Conservation (phyloP, 1,140 invertebrate species). For the Drosophila subobscura region DNA sequence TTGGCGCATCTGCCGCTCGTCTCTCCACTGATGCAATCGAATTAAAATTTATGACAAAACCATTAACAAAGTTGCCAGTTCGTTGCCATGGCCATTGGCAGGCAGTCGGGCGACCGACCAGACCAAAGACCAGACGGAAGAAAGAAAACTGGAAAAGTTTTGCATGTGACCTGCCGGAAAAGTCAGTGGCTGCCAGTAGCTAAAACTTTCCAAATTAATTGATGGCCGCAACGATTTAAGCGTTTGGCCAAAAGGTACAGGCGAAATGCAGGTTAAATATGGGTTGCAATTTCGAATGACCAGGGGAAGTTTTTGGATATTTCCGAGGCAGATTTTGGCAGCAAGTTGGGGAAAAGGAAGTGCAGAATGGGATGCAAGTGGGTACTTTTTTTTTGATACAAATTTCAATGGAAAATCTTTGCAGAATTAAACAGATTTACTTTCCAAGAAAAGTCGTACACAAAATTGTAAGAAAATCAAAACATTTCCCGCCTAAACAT, state of each 20-base stretch:
- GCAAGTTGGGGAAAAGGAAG: too few relatives aligned
- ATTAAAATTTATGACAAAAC: constrained; percentile 83
- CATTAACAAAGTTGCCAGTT: constrained; percentile 74
- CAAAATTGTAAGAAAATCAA: too few relatives aligned
- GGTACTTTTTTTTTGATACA: too few relatives aligned
- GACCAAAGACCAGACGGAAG: too few relatives aligned
- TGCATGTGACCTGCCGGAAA: constrained; percentile 7
- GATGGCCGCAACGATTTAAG: constrained; percentile 58
- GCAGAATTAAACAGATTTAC: too few relatives aligned
- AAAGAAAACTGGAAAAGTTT: constrained; percentile 60
- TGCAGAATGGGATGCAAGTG: too few relatives aligned
- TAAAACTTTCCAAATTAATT: constrained; percentile 65
- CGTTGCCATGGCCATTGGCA: constrained; percentile 31
- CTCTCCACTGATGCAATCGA: constrained; percentile 71
- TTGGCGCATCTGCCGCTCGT: constrained; percentile 10
- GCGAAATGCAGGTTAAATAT: neutral
- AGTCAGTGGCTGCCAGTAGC: constrained; percentile 3
- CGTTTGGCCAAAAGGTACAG: constrained; percentile 10
- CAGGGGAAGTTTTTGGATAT: too few relatives aligned
- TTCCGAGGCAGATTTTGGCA: too few relatives aligned
- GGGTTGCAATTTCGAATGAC: neutral
- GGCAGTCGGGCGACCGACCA: constrained; percentile 42
- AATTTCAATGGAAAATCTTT: too few relatives aligned
- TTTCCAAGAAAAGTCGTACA: too few relatives aligned
- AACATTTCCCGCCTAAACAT: too few relatives aligned